Evolutionary conservation across 2,888 invertebrate species (phyloP).

Genomic region (Drosophila flavopinicola): DNA sequence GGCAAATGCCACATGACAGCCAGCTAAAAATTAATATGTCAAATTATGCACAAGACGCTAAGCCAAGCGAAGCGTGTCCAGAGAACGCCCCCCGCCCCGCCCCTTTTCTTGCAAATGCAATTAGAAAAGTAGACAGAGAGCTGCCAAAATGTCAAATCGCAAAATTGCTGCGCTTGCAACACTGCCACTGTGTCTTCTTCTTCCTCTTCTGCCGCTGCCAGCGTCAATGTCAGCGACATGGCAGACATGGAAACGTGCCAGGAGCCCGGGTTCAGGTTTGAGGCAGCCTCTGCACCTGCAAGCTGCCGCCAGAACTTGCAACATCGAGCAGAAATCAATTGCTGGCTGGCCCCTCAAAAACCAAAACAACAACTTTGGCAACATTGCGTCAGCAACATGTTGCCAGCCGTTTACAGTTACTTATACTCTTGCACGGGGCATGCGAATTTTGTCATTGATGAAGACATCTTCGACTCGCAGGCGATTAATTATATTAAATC

Average conservation of each 20-base stretch:
- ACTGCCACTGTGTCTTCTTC: not conserved
- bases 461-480: not conserved
- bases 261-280: constrained; percentile 39
- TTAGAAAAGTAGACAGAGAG: constrained; percentile 62
- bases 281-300: constrained; percentile 36
- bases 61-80: constrained; percentile 64
- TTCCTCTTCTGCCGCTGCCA: constrained; percentile 7
- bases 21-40: constrained; percentile 73
- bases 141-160: constrained; percentile 78
- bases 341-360: constrained; percentile 1
- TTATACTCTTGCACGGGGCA: not conserved
- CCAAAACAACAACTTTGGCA: constrained; percentile 18
- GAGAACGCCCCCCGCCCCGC: constrained; percentile 8
- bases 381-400: constrained; percentile 47
- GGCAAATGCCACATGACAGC: constrained; percentile 50
- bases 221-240: constrained; percentile 43
- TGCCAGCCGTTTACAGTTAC: constrained; percentile 47
- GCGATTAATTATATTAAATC: not conserved
- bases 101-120: constrained; percentile 50
- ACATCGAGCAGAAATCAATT: constrained; percentile 42
- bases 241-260: constrained; percentile 44
- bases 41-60: constrained; percentile 65
- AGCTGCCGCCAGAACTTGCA: constrained; percentile 19
- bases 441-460: not conserved
- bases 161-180: constrained; percentile 71